Evolutionary conservation across 2,113 vertebrate genomes (phyloP).

Genomic region (Crotalus tigris): DNA sequence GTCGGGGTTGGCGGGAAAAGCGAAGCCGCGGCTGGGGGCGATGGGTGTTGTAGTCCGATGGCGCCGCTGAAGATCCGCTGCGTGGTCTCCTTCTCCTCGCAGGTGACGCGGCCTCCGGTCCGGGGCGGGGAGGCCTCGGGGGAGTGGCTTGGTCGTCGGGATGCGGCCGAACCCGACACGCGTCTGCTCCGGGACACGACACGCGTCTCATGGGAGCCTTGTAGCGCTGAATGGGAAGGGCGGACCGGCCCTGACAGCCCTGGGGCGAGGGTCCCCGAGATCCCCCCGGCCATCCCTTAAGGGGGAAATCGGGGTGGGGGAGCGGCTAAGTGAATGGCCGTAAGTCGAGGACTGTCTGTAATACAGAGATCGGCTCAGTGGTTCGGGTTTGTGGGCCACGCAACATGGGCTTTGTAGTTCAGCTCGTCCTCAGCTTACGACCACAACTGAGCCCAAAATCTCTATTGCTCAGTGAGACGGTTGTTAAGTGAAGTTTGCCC

Average conservation of each 20-base stretch:
- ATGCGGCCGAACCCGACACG: neutral
- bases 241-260: no score
- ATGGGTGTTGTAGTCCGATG: neutral
- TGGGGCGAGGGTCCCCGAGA: neutral
- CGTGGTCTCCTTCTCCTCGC: constrained; percentile 3
- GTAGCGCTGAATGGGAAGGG: no score
- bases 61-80: constrained; percentile 5
- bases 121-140: neutral
- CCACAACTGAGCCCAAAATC: neutral
- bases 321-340: neutral
- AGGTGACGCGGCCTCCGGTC: neutral
- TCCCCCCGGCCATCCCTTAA: no score
- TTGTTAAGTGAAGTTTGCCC: no score
- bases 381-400: neutral
- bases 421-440: neutral
- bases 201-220: no score
- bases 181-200: neutral
- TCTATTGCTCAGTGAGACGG: neutral
- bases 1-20: neutral
- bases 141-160: neutral
- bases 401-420: neutral
- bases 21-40: neutral
- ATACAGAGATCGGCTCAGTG: neutral
- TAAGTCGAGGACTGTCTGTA: neutral
- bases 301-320: no score